These are phyloP conservation scores for Oscheius sp. DNA, from an alignment of 2,888 invertebrate genomes.

Conservation along the genomic window DNA sequence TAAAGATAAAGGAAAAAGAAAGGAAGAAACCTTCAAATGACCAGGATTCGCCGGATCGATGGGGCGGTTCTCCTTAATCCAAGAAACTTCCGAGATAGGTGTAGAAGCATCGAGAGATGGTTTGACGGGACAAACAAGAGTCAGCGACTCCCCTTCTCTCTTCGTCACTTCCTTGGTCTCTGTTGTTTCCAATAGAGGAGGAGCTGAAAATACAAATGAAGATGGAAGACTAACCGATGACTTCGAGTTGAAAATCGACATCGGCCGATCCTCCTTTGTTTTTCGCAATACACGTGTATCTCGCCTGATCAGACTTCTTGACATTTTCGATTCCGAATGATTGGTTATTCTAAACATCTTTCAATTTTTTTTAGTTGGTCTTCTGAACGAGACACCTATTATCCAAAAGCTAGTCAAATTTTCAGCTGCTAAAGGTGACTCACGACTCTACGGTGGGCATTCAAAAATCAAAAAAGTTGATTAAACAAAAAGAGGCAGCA, in stretches of 20 bases:
- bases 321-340: slow-evolving; percentile 64
- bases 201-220: slow-evolving; percentile 42
- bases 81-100: slow-evolving; percentile 68
- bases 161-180: slow-evolving; percentile 57
- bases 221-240: slow-evolving; percentile 73
- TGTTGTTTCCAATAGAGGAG: slow-evolving; percentile 61
- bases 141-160: slow-evolving; percentile 75
- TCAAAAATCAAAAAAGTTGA: neutral
- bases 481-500: neutral
- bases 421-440: too few relatives aligned
- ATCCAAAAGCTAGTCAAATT: too few relatives aligned
- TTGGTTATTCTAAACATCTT: slow-evolving; percentile 64
- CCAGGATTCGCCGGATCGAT: slow-evolving; percentile 62
- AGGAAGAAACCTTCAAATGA: neutral
- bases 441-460: too few relatives aligned
- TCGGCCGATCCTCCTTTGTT: slow-evolving; percentile 75
- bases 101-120: slow-evolving; percentile 42
- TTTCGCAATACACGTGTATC: slow-evolving; percentile 76
- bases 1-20: slow-evolving; percentile 17
- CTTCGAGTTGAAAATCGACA: slow-evolving; percentile 75
- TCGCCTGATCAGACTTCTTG: slow-evolving; percentile 74
- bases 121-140: slow-evolving; percentile 75
- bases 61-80: slow-evolving; percentile 75
- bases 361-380: too few relatives aligned
- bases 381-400: too few relatives aligned